Percentiles rank a stretch among this genome's conserved stretches.
These are phyloP conservation scores for Nephrotoma appendiculata DNA, from an alignment of 2,888 invertebrate genomes.

Conservation along the genomic window DNA sequence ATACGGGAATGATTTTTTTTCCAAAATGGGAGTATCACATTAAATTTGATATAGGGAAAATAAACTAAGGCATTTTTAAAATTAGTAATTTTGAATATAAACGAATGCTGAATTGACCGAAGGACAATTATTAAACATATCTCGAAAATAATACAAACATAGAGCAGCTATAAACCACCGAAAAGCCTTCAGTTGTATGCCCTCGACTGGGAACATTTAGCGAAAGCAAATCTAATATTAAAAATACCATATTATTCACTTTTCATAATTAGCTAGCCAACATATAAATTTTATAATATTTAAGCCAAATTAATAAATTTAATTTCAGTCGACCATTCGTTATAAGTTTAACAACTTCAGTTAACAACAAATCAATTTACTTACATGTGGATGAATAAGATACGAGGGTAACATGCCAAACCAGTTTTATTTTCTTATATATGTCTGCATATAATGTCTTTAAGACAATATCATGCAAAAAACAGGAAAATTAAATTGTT, in stretches of 20 bases:
- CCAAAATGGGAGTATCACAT: no score
- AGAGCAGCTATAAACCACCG: background rate
- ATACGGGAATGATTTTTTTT: no score
- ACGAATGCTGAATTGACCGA: background rate
- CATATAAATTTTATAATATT: background rate
- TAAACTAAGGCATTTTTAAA: no score
- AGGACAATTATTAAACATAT: background rate
- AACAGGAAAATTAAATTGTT: background rate
- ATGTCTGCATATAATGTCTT: background rate
- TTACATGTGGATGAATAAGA: background rate
- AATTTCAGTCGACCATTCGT: background rate
- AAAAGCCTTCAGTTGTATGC: background rate
- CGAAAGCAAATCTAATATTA: background rate
- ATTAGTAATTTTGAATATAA: no score
- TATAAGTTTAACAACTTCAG: background rate
- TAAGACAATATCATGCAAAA: background rate
- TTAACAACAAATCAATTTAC: background rate
- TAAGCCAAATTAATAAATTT: background rate
- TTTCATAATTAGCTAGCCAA: background rate
- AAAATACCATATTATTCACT: background rate
- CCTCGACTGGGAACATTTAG: background rate
- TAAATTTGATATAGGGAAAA: no score
- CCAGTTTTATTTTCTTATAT: background rate
- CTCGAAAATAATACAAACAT: background rate
- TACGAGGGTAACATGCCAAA: background rate